Base-by-base conservation (phyloP, 92 coral and sea anemone genomes). In the Nematostella vectensis region DNA sequence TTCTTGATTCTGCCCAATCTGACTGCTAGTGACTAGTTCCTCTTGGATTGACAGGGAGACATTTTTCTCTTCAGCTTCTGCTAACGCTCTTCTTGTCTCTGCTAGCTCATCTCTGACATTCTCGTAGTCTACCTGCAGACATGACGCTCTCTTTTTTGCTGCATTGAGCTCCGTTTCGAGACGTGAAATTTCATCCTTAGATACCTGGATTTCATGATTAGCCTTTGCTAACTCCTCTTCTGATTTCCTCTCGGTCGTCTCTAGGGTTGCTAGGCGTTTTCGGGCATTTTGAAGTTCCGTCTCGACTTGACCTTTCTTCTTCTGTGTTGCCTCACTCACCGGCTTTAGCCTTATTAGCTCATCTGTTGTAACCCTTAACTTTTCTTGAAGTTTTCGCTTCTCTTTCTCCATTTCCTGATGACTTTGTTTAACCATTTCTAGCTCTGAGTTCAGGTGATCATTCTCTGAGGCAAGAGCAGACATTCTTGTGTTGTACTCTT, bases 231-330 rank as follows among this genome's bases (percentile, higher is more conserved):
- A 43, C 54, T 63, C 56, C 27, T 67, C 83, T 51, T 85, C 87
- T 13, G 65, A 76, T 31, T 76, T 73, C 55, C 66, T 70, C 11
- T 68, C 70, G 39, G 39, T 25, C 13, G 85, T 59, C 65, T 89
- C 95, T 30, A 88, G 27, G 13, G 82, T 71, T 2, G 60, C 64
- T 4, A 89, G 66, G 37, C 68, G 77, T 62, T 67, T 89, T 16
- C 82, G 88, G 64, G 69, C 59, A 44, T 42, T 40, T 25, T 77
- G 85, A 2, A 89, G 59, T 21, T 89, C 89, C 12, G 54, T 57
- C 27, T 89, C 97, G 23, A 89, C 51, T 40, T 85, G 89, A 3
- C 85, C 97, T 59, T 77, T 89, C 66, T 69, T 89, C 39, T 70
- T 62, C 55, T 71, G 76, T 1, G 78, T 69, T 11, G 79, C 77